These are phyloP conservation scores for Platycheirus rosarum DNA, from an alignment of 2,888 invertebrate genomes.

Conservation along the genomic window DNA sequence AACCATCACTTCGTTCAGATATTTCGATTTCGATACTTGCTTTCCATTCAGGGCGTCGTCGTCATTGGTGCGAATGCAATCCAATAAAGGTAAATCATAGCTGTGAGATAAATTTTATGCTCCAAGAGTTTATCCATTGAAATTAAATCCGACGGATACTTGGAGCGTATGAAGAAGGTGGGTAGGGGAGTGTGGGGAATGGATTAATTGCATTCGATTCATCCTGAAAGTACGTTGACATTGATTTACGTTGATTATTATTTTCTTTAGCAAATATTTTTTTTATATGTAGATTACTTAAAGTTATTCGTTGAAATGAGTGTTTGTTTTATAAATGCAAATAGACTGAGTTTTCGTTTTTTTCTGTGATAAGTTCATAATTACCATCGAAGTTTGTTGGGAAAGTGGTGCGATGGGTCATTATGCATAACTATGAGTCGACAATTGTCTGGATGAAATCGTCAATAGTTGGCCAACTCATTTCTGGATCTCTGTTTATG, in stretches of 20 bases:
- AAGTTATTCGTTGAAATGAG: not conserved
- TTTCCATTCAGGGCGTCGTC: constrained; percentile 9
- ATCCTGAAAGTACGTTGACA: constrained; percentile 17
- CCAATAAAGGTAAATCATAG: not conserved
- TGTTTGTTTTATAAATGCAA: not conserved
- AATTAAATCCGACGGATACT: constrained; percentile 14
- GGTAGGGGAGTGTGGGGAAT: not conserved
- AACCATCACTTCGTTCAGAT: not conserved
- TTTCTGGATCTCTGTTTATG: no score
- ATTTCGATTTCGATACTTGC: not conserved
- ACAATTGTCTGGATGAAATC: no score
- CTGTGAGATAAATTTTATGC: not conserved
- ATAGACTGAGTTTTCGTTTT: not conserved
- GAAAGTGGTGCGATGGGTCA: no score
- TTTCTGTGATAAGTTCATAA: no score
- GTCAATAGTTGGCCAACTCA: no score
- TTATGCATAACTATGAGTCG: no score
- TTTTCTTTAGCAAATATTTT: not conserved
- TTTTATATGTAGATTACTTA: not conserved
- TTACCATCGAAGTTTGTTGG: no score
- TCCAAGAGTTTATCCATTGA: constrained; percentile 3
- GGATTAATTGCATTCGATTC: not conserved
- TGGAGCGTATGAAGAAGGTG: constrained; percentile 1
- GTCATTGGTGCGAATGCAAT: not conserved
- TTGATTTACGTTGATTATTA: constrained; percentile 2